These are phyloP conservation scores for Acanthornis magna DNA, from an alignment of 2,797 vertebrate species.

Conservation along the genomic window DNA sequence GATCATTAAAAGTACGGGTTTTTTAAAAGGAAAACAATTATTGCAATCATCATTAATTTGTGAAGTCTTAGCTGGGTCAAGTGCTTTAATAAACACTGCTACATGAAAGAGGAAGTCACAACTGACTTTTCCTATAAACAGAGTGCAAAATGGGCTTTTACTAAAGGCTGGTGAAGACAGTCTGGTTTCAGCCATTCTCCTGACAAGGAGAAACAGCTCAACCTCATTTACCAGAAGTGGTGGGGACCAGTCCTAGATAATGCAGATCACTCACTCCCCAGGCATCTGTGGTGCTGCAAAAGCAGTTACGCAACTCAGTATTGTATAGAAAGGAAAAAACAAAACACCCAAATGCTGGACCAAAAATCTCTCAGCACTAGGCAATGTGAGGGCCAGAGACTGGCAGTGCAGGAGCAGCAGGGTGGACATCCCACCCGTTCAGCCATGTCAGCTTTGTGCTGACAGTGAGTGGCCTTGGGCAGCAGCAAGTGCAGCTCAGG, in stretches of 20 bases:
- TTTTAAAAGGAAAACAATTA: neutral
- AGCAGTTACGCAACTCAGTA: fast-evolving
- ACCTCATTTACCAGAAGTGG: neutral
- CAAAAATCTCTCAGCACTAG: neutral
- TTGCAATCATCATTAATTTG: neutral
- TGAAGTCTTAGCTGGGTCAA: neutral
- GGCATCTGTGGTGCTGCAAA: neutral
- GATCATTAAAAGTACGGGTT: neutral
- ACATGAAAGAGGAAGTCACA: neutral
- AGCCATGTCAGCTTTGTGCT: neutral
- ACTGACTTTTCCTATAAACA: neutral
- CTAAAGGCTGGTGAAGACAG: no score
- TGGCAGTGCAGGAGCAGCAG: neutral
- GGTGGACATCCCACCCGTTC: fast-evolving
- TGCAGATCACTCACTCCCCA: fast-evolving
- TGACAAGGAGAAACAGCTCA: neutral
- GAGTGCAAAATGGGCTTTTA: neutral
- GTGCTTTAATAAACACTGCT: neutral
- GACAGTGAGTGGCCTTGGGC: fast-evolving
- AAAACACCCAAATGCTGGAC: neutral
- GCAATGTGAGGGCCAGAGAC: neutral
- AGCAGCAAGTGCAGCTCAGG: neutral
- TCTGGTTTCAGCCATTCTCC: fast-evolving
- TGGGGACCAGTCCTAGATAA: neutral
- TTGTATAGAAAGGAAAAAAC: neutral